Percentiles rank a stretch among this genome's conserved stretches.
These are phyloP conservation scores for Petromus typicus DNA, from an alignment of 2,113 vertebrate species.

Conservation along the genomic window DNA sequence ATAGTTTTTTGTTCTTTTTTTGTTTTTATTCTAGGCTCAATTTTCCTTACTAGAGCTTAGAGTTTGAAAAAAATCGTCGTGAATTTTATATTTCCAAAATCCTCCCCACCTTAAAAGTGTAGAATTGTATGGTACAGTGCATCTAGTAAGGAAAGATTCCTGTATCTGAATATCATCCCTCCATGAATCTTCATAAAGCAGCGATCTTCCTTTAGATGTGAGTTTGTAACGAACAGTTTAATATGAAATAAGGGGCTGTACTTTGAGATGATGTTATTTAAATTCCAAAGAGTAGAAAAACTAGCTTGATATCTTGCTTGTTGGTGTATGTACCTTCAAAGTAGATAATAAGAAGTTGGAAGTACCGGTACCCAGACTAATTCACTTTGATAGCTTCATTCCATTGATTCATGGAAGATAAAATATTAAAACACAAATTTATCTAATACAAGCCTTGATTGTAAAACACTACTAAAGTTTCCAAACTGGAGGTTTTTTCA, in stretches of 20 bases:
- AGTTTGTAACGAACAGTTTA: not conserved
- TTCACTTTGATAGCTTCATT: not conserved
- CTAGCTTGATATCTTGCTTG: conserved; percentile 28
- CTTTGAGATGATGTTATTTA: not conserved
- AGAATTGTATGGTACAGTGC: not conserved
- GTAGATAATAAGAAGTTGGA: not conserved
- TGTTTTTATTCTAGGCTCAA: not conserved
- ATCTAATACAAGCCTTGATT: not conserved
- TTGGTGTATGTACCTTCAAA: not conserved
- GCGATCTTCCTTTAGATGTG: not conserved
- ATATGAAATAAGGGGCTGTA: not conserved
- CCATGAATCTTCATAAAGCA: not conserved
- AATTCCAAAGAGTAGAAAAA: not conserved
- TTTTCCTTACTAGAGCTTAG: not conserved
- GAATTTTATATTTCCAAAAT: not conserved
- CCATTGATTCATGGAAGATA: not conserved
- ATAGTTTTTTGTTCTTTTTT: not conserved
- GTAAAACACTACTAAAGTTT: conserved; percentile 5
- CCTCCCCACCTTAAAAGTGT: not conserved
- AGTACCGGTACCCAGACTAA: not conserved
- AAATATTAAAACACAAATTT: not conserved
- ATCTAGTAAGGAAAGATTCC: not conserved
- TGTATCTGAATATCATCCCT: not conserved
- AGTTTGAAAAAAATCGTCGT: conserved; percentile 12
- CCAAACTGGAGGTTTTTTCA: not conserved